phyloP scores from a whole-genome alignment of 2,797 vertebrate species.

The Sardinella longiceps region DNA sequence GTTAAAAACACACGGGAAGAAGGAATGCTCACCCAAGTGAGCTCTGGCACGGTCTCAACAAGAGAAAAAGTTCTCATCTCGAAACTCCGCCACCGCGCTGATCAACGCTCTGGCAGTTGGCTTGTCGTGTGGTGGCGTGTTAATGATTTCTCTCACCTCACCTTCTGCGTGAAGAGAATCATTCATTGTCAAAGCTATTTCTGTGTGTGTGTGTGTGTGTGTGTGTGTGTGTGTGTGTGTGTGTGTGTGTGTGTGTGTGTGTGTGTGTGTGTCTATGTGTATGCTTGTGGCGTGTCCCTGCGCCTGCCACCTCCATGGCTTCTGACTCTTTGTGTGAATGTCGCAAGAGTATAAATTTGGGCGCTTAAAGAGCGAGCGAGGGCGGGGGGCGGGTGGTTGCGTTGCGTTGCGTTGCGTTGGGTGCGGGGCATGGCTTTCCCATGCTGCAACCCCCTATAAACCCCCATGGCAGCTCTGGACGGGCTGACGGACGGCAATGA shows the following conservation, averaged over 20 bases:
- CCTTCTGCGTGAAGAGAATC: slow-evolving; percentile 43
- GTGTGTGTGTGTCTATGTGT: no score
- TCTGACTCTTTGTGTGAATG: slow-evolving; percentile 61
- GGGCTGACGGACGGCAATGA: slow-evolving; percentile 63
- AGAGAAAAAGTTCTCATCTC: neutral
- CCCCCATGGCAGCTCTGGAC: slow-evolving; percentile 59
- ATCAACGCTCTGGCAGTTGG: neutral
- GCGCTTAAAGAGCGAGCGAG: slow-evolving; percentile 26
- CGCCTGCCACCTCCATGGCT: slow-evolving; percentile 36
- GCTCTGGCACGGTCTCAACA: neutral
- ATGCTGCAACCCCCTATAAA: slow-evolving; percentile 70
- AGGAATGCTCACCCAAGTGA: neutral
- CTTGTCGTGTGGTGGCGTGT: neutral
- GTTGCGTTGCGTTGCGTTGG: no score
- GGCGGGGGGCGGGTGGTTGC: neutral
- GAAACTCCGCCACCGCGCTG: neutral
- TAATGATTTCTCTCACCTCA: neutral
- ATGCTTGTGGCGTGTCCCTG: no score
- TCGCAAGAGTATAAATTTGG: slow-evolving; percentile 74
- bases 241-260: slow-evolving; percentile 39
- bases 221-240: slow-evolving; percentile 42
- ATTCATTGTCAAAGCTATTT: slow-evolving; percentile 17
- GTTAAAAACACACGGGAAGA: neutral
- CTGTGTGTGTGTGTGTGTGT: slow-evolving; percentile 44
- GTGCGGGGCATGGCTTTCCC: slow-evolving; percentile 57